These are phyloP conservation scores for Dendrocincla tyrannina DNA, from an alignment of 2,797 vertebrate genomes.

Conservation along the genomic window DNA sequence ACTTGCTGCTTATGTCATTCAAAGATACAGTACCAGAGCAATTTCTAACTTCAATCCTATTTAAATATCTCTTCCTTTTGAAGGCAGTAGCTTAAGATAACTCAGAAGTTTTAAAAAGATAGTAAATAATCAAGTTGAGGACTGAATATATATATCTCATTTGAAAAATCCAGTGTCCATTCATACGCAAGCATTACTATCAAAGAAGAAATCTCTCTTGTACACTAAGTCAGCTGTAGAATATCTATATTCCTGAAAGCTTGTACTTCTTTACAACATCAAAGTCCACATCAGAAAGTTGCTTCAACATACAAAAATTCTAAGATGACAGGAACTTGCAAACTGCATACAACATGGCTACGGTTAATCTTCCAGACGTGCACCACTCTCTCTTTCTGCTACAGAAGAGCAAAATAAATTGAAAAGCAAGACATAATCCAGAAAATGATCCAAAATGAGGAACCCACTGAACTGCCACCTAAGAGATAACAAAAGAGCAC, in stretches of 20 bases:
- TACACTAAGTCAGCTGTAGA: background rate
- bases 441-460: background rate
- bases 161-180: background rate
- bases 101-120: fast-evolving
- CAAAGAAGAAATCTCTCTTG: background rate
- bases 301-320: background rate
- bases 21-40: background rate
- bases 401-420: background rate
- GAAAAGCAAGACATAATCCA: background rate
- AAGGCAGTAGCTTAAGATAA: background rate
- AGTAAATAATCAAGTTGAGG: background rate
- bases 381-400: background rate
- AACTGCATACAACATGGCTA: background rate
- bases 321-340: background rate
- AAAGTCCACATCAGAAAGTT: background rate
- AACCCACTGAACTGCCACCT: background rate
- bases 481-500: background rate
- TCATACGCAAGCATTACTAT: background rate
- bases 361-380: background rate
- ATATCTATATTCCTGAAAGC: background rate
- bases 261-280: background rate
- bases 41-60: background rate
- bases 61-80: background rate
- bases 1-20: background rate
- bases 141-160: fast-evolving